A percentile compares a stretch with the other conserved stretches of the same genome.
Conservation (phyloP, 2,888 invertebrate genomes). For the Papilio elwesi region DNA sequence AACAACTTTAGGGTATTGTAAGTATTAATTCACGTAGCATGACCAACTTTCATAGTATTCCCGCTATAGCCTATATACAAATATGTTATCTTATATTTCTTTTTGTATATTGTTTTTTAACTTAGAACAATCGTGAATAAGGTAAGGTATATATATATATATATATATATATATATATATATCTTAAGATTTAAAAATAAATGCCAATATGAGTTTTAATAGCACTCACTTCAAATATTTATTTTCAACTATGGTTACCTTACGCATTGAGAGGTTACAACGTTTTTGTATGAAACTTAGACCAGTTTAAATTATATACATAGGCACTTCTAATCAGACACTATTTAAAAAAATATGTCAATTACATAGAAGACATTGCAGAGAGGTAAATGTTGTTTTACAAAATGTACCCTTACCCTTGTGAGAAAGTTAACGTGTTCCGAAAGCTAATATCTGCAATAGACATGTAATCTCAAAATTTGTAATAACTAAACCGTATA, state of each 20-base stretch:
- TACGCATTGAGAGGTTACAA: neutral
- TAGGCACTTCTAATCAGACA: too few relatives aligned
- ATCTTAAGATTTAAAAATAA: neutral
- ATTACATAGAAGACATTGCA: too few relatives aligned
- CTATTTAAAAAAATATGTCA: too few relatives aligned
- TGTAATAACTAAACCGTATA: neutral
- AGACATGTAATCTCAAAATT: neutral
- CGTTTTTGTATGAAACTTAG: too few relatives aligned
- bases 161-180: too few relatives aligned
- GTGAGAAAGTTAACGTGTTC: too few relatives aligned
- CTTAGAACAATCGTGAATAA: neutral
- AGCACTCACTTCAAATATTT: neutral
- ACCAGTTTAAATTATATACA: too few relatives aligned
- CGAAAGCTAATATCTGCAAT: too few relatives aligned
- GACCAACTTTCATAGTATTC: conserved; percentile 43
- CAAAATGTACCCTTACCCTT: too few relatives aligned
- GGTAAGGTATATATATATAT: conserved; percentile 1
- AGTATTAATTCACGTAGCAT: conserved; percentile 63
- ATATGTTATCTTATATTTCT: conserved; percentile 26
- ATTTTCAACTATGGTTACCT: neutral
- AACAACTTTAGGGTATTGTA: conserved; percentile 80
- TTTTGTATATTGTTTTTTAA: neutral
- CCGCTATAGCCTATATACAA: conserved; percentile 10
- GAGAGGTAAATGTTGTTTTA: too few relatives aligned
- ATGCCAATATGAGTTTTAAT: neutral